These are phyloP conservation scores for Syngnathus rostellatus DNA, from an alignment of 2,797 vertebrate species.

Conservation along the genomic window DNA sequence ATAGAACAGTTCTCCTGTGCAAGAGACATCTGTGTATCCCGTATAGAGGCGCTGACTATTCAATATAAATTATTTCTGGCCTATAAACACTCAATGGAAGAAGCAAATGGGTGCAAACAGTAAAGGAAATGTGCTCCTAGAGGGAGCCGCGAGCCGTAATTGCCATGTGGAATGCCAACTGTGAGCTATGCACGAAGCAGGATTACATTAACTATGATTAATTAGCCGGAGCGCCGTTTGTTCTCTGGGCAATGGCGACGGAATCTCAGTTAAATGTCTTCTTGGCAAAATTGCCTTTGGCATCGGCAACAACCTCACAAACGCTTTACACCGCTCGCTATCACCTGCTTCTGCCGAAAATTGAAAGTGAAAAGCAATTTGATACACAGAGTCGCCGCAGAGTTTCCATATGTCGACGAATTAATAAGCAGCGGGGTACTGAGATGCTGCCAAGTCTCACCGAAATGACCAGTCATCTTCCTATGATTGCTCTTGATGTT, in stretches of 20 bases:
- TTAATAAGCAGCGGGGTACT: constrained; percentile 98
- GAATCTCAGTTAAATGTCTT: constrained; percentile 64
- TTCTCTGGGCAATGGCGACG: constrained; percentile 64
- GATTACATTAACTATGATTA: constrained; percentile 70
- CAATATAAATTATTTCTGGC: constrained; percentile 49
- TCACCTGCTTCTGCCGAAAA: constrained; percentile 71
- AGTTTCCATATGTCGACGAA: constrained; percentile 98
- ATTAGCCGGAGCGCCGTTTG: constrained; percentile 63
- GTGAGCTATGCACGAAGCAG: constrained; percentile 51
- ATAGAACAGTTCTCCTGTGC: constrained; percentile 19
- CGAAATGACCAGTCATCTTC: constrained; percentile 94
- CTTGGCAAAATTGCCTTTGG: constrained; percentile 65
- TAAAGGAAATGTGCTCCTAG: constrained; percentile 44
- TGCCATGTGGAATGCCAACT: constrained; percentile 65
- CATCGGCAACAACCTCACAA: constrained; percentile 60
- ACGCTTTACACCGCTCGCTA: constrained; percentile 70
- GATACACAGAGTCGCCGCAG: constrained; percentile 85
- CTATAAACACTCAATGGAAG: constrained; percentile 46
- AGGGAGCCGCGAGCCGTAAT: constrained; percentile 57
- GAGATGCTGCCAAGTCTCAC: constrained; percentile 92
- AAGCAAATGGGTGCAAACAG: constrained; percentile 54
- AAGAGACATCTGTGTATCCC: constrained; percentile 11
- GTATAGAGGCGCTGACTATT: constrained; percentile 31
- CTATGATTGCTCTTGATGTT: constrained; percentile 96
- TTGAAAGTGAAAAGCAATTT: constrained; percentile 86